Evolutionary conservation across 2,888 invertebrate genomes (phyloP).

Genomic region (Halictus ligatus): DNA sequence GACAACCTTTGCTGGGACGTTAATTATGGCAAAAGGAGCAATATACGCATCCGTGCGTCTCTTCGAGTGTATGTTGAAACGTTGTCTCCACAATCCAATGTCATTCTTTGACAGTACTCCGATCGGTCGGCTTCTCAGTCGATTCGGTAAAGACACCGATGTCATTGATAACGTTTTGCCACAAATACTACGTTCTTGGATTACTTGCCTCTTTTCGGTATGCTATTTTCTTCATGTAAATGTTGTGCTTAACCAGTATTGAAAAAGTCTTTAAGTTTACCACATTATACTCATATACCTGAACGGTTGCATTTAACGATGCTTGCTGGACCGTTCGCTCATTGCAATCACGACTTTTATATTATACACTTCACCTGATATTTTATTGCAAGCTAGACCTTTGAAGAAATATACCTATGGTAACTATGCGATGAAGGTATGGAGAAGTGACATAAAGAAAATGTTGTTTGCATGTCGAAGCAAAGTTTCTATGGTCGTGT

Average conservation of each 20-base stretch:
- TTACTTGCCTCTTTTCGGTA: slow-evolving; percentile 80
- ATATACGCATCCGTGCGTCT: slow-evolving; percentile 87
- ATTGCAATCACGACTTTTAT: slow-evolving; percentile 17
- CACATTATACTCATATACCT: slow-evolving; percentile 14
- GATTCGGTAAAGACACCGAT: slow-evolving; percentile 89
- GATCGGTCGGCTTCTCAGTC: slow-evolving; percentile 88
- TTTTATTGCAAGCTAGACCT: background rate
- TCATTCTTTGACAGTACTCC: slow-evolving; percentile 90
- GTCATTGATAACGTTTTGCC: slow-evolving; percentile 88
- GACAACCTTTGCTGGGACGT: slow-evolving; percentile 86
- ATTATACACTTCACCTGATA: slow-evolving; percentile 1
- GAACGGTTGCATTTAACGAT: slow-evolving; percentile 21
- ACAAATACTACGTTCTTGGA: slow-evolving; percentile 84
- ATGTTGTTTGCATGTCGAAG: slow-evolving; percentile 35
- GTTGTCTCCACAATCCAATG: slow-evolving; percentile 88
- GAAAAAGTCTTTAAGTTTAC: slow-evolving; percentile 53
- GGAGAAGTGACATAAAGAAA: background rate
- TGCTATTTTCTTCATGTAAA: slow-evolving; percentile 71
- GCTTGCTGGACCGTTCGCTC: slow-evolving; percentile 8
- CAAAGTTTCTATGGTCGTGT: slow-evolving; percentile 22
- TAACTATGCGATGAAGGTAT: slow-evolving; percentile 7
- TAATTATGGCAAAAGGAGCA: slow-evolving; percentile 86
- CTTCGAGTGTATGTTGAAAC: slow-evolving; percentile 86
- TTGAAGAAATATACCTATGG: background rate
- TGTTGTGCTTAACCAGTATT: slow-evolving; percentile 54